Conservation (phyloP, 2,113 vertebrate species). For the Tylochromis polylepis region DNA sequence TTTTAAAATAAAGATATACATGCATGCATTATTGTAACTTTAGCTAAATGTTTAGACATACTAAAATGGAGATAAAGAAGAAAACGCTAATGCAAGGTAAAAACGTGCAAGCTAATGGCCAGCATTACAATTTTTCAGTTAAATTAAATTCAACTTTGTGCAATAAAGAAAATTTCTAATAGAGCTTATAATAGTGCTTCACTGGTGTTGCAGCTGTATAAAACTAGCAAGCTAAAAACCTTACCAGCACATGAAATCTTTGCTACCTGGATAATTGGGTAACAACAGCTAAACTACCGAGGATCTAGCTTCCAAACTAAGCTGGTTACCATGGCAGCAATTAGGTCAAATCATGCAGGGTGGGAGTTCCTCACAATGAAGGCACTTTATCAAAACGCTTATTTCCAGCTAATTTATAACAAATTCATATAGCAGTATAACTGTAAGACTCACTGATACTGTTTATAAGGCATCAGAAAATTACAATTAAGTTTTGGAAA, state of each 20-base stretch:
- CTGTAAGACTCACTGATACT: neutral
- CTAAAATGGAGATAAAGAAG: neutral
- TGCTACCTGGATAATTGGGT: neutral
- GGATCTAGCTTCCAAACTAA: neutral
- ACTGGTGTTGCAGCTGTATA: neutral
- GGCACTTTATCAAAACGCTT: neutral
- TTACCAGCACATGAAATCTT: neutral
- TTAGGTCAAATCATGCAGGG: neutral
- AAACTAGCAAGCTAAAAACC: neutral
- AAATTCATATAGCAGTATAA: neutral
- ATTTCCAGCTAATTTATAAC: neutral
- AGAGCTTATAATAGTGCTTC: neutral
- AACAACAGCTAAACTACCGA: neutral
- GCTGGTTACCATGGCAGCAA: neutral
- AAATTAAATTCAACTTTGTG: neutral
- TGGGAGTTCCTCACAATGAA: neutral
- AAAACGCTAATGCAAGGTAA: rapidly evolving
- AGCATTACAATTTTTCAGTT: neutral
- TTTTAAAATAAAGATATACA: neutral
- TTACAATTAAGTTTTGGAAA: neutral
- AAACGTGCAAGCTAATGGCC: neutral
- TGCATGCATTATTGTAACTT: neutral
- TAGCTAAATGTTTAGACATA: neutral
- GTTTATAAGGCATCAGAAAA: neutral
- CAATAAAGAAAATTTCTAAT: neutral